phyloP scores from a whole-genome alignment of 1,140 invertebrate genomes.

The Papilio polytes region DNA sequence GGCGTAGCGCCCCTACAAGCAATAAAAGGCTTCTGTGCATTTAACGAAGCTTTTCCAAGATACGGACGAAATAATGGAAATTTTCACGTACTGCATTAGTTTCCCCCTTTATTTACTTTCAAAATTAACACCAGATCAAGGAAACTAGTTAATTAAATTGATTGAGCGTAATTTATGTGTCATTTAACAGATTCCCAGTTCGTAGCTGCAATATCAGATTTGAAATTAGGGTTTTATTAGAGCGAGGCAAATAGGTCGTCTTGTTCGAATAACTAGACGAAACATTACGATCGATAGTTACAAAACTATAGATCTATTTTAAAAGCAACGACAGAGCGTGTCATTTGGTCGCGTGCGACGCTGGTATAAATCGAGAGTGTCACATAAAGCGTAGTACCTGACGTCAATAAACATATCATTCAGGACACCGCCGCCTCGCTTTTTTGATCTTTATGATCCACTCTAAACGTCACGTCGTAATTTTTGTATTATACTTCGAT shows the following conservation, averaged over 20 bases:
- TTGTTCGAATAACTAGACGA: neutral
- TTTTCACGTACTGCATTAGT: neutral
- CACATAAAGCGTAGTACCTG: conserved; percentile 29
- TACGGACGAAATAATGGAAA: neutral
- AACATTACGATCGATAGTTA: conserved; percentile 1
- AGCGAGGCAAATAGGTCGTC: neutral
- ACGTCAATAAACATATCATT: conserved; percentile 33
- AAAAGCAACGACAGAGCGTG: neutral
- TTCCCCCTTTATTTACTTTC: neutral
- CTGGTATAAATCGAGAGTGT: conserved; percentile 5
- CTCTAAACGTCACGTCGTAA: conserved; percentile 24
- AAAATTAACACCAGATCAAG: neutral
- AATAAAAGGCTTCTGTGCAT: conserved; percentile 11
- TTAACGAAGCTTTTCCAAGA: neutral
- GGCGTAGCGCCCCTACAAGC: neutral
- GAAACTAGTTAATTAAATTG: neutral
- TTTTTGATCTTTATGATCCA: conserved; percentile 24
- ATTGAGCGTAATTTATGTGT: neutral
- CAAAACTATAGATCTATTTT: conserved; percentile 30
- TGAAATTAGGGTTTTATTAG: neutral
- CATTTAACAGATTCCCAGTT: neutral
- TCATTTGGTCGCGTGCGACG: conserved; percentile 22
- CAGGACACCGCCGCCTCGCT: conserved; percentile 17
- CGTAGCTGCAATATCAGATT: neutral
- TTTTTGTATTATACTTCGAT: conserved; percentile 30